These are phyloP conservation scores for Camponotus fellah DNA, from an alignment of 2,888 invertebrate genomes.

Conservation along the genomic window DNA sequence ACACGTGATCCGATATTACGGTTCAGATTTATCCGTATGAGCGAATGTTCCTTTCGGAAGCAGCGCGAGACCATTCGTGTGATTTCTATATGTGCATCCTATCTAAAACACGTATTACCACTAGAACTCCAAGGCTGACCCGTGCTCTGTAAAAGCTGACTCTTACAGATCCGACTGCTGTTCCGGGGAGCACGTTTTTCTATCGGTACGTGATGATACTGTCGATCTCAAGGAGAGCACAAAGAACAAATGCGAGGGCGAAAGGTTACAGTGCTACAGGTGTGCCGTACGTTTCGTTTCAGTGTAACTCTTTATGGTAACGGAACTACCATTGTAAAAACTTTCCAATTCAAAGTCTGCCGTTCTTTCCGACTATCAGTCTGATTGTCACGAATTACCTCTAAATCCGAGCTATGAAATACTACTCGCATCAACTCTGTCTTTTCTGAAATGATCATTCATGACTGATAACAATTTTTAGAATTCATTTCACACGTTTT, in stretches of 20 bases:
- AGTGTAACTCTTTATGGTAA: not conserved
- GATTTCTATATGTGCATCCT: constrained; percentile 14
- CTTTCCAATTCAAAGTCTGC: constrained; percentile 10
- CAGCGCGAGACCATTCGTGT: not conserved
- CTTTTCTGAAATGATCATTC: not conserved
- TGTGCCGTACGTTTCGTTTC: constrained; percentile 57
- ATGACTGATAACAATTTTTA: not conserved
- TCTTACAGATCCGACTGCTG: constrained; percentile 48
- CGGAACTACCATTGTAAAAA: constrained; percentile 6
- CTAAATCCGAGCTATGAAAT: constrained; percentile 3
- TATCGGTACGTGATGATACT: constrained; percentile 47
- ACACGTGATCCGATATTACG: constrained; percentile 1
- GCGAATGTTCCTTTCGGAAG: not conserved
- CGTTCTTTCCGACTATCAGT: constrained; percentile 27
- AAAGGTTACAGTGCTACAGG: constrained; percentile 71
- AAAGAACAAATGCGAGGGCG: constrained; percentile 31
- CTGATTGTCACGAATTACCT: constrained; percentile 61
- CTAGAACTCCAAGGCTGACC: constrained; percentile 3
- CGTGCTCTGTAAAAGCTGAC: constrained; percentile 47
- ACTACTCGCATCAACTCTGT: not conserved
- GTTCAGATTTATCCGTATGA: not conserved
- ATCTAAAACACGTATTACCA: constrained; percentile 13
- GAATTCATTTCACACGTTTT: not conserved
- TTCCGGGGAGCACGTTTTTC: constrained; percentile 61
- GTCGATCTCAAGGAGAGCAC: constrained; percentile 32